Conservation (phyloP, 2,797 vertebrate genomes). For the Poecile montanus region DNA sequence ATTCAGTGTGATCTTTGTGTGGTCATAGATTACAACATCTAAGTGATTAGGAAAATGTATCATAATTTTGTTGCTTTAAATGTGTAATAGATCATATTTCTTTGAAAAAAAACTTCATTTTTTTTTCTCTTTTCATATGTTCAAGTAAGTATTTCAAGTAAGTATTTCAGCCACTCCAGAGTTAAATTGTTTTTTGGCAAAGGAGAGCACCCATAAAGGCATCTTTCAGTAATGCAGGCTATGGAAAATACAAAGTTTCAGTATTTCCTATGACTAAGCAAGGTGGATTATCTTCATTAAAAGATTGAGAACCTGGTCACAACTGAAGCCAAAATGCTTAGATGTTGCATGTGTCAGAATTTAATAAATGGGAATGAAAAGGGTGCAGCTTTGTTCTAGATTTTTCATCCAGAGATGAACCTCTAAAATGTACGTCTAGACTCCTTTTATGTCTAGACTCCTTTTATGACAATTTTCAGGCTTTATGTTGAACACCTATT, state of each 20-base stretch:
- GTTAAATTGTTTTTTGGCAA: not conserved
- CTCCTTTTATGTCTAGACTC: not conserved
- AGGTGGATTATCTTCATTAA: not conserved
- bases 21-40: not conserved
- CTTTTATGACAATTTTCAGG: not conserved
- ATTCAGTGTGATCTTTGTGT: not conserved
- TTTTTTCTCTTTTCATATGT: not conserved
- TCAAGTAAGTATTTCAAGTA: not conserved
- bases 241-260: not conserved
- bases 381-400: not conserved
- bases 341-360: not conserved
- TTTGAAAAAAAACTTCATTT: not conserved
- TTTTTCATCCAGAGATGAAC: not conserved
- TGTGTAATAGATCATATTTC: not conserved
- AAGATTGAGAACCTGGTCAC: not conserved
- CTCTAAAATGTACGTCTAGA: too few relatives aligned
- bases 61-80: not conserved
- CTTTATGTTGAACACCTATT: not conserved
- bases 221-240: not conserved
- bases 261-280: not conserved
- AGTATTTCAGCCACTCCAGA: not conserved
- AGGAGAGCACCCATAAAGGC: not conserved
- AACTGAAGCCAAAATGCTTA: not conserved
- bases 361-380: not conserved
- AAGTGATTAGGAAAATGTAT: not conserved